Percentiles rank a stretch among this genome's conserved stretches.
Conservation (phyloP, 23 tunicate species). For the Ciona savignyi region DNA sequence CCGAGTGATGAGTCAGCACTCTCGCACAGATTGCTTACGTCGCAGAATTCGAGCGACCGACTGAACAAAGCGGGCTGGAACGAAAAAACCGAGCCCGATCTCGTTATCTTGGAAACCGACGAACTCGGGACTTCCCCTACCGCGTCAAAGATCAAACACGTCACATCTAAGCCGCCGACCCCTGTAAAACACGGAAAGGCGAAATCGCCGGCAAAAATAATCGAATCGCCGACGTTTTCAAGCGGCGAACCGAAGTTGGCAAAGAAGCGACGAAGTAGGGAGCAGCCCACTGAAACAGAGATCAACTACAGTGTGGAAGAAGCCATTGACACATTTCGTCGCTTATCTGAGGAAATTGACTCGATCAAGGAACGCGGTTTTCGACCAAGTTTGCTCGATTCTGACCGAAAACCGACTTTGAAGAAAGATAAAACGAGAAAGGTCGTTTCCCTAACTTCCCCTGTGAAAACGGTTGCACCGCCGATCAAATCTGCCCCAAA, state of each 20-base stretch:
- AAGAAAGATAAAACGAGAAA: too few species aligned
- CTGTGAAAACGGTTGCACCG: neutral
- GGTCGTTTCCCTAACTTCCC: neutral
- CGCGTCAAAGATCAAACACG: neutral
- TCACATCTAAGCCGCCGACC: neutral
- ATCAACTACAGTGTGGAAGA: slow-evolving; percentile 42
- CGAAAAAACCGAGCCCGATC: neutral
- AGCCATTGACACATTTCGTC: slow-evolving; percentile 38
- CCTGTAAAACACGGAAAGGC: neutral
- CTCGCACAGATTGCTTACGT: neutral
- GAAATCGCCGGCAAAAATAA: neutral
- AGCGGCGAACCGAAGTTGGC: neutral
- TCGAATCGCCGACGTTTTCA: neutral
- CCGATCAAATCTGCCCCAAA: neutral
- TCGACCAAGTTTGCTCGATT: slow-evolving; percentile 18
- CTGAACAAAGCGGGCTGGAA: neutral
- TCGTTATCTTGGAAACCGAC: neutral
- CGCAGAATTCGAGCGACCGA: neutral
- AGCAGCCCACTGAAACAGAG: slow-evolving; percentile 5
- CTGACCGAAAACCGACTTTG: neutral
- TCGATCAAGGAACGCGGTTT: slow-evolving; percentile 19
- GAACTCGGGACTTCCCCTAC: neutral
- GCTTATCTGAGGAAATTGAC: slow-evolving; percentile 44
- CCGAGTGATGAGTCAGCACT: neutral
- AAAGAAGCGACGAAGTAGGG: neutral